Percentiles rank a stretch among this genome's conserved stretches.
Conservation (phyloP, 2,888 invertebrate genomes). For the Trissonchulus sp. region DNA sequence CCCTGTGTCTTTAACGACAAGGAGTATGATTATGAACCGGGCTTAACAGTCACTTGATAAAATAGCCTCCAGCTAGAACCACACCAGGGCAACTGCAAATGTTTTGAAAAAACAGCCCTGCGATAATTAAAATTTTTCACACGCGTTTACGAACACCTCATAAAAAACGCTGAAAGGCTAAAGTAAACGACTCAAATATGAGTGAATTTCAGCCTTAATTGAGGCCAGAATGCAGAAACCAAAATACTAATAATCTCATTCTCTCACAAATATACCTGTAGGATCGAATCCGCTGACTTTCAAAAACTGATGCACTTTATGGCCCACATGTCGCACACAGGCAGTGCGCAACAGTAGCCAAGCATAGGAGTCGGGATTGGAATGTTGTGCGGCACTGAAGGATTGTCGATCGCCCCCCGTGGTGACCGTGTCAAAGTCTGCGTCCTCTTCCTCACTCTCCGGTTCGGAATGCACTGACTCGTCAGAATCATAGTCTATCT, state of each 20-base stretch:
- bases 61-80: neutral
- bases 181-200: no score
- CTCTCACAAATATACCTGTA: no score
- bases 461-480: slow-evolving; percentile 46
- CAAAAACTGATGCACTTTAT: slow-evolving; percentile 78
- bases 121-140: no score
- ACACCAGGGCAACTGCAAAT: no score
- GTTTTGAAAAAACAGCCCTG: no score
- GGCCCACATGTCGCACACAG: slow-evolving; percentile 73
- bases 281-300: slow-evolving; percentile 69
- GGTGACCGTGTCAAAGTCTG: neutral
- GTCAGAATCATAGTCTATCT: slow-evolving; percentile 74
- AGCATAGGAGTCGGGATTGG: slow-evolving; percentile 86
- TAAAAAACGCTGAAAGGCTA: no score
- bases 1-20: no score
- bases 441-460: neutral
- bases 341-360: slow-evolving; percentile 90
- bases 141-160: no score
- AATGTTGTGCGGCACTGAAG: slow-evolving; percentile 63
- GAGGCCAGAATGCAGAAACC: no score
- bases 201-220: no score
- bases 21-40: no score
- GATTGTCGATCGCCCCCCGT: slow-evolving; percentile 30
- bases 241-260: no score
- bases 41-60: neutral